Conservation (phyloP, 2,113 vertebrate species). For the Helogale parvula region DNA sequence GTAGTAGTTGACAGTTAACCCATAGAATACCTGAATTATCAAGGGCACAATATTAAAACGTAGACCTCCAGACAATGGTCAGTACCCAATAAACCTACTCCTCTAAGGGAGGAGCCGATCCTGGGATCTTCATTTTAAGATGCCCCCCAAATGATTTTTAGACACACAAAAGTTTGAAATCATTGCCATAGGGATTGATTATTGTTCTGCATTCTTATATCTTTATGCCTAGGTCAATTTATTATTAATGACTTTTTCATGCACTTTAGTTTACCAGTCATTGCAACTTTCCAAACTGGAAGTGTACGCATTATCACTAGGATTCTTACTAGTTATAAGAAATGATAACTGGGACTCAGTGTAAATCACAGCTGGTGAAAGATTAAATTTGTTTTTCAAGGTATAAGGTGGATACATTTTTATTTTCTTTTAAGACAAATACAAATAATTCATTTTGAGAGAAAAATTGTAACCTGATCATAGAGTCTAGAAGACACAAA, state of each 20-base stretch:
- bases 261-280: not conserved
- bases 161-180: conserved; percentile 1
- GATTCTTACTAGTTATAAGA: not conserved
- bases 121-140: not conserved
- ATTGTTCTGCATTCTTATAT: not conserved
- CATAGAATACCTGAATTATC: not conserved
- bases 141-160: not conserved
- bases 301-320: not conserved
- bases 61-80: not conserved
- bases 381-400: conserved; percentile 25
- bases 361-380: not conserved
- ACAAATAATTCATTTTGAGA: not conserved
- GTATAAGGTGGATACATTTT: not conserved
- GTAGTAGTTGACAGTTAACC: not conserved
- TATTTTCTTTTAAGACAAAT: not conserved
- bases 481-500: not conserved
- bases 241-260: conserved; percentile 13
- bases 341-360: not conserved
- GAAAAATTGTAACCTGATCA: not conserved
- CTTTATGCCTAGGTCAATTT: conserved; percentile 6
- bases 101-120: not conserved
- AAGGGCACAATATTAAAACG: not conserved
- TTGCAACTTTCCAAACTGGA: conserved; percentile 24
- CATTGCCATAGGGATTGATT: not conserved
- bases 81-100: not conserved